Conservation (phyloP, 1,140 invertebrate genomes). For the Venustaconcha ellipsiformis region DNA sequence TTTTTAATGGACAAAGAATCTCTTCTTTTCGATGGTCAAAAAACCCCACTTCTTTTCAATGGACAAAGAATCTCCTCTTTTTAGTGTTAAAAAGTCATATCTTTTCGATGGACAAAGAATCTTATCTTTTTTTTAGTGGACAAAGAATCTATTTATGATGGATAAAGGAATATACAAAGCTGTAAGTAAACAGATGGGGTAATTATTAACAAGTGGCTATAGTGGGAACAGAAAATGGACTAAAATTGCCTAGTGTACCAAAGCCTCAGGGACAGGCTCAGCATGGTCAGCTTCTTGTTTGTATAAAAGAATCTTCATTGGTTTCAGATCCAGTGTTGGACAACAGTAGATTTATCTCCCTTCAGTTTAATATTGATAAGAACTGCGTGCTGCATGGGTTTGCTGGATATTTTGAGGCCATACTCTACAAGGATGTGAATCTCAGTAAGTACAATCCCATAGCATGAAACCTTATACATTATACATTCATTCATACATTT, state of each 20-base stretch:
- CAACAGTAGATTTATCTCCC: conserved; percentile 79
- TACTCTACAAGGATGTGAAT: conserved; percentile 85
- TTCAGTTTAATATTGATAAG: conserved; percentile 79
- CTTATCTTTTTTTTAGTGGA: too few relatives aligned
- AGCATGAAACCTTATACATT: too few relatives aligned
- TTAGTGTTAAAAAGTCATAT: too few relatives aligned
- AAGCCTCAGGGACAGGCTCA: neutral
- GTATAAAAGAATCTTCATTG: neutral
- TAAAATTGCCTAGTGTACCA: neutral
- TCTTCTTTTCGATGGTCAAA: neutral
- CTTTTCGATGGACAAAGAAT: too few relatives aligned
- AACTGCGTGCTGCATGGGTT: conserved; percentile 92
- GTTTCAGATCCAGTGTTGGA: conserved; percentile 70
- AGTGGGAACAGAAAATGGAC: too few relatives aligned
- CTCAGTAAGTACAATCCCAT: conserved; percentile 75
- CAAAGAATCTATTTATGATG: neutral
- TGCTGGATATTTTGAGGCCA: conserved; percentile 93
- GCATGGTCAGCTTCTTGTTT: neutral
- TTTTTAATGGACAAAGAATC: too few relatives aligned
- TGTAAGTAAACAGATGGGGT: neutral
- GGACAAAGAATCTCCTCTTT: too few relatives aligned
- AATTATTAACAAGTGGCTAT: neutral
- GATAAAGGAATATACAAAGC: neutral
- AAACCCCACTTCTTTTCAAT: too few relatives aligned
- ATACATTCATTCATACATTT: too few relatives aligned